phyloP scores from a whole-genome alignment of 2,113 vertebrate genomes.

The Alethe diademata region DNA sequence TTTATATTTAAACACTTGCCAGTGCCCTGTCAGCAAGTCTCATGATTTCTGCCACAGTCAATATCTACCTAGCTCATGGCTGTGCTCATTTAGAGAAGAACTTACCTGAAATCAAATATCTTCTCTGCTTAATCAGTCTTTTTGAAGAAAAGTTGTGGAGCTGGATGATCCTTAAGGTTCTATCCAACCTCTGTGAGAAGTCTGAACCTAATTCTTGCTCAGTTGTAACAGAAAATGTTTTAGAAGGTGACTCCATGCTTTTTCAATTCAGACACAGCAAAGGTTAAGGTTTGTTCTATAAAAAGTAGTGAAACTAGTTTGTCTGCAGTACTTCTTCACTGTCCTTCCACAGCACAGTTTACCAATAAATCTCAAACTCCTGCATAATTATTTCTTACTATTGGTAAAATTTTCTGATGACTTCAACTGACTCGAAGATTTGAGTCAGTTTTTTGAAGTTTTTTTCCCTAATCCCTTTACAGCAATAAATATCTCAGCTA shows the following conservation, averaged over 20 bases:
- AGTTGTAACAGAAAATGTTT: neutral
- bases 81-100: neutral
- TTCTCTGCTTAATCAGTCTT: neutral
- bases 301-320: neutral
- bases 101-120: neutral
- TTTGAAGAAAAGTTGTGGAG: neutral
- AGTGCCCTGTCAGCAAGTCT: neutral
- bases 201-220: neutral
- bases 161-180: neutral
- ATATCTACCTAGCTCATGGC: neutral
- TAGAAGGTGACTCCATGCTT: neutral
- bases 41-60: neutral
- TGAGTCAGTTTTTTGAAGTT: accelerated
- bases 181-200: neutral
- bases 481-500: neutral
- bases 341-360: neutral
- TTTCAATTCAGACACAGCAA: neutral
- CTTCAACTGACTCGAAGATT: neutral
- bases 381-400: neutral
- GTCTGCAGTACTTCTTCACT: neutral
- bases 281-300: neutral
- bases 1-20: neutral
- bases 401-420: neutral
- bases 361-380: neutral
- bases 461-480: neutral